Conservation (phyloP, 2,113 vertebrate genomes). For the Oryctolagus cuniculus region mOryCun1.1 NC_091445.1:3182501-3183000, state of each 20-base stretch:
- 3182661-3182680: slow-evolving; percentile 25
- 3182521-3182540: neutral
- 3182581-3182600: slow-evolving; percentile 60
- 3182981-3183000: neutral
- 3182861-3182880: slow-evolving; percentile 51
- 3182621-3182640: neutral
- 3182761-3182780: slow-evolving; percentile 57
- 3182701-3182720: slow-evolving; percentile 54
- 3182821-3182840: neutral
- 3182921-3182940: neutral
- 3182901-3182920: neutral
- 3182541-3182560: slow-evolving; percentile 35
- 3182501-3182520: neutral
- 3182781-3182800: slow-evolving; percentile 4
- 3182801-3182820: slow-evolving; percentile 52
- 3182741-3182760: slow-evolving; percentile 43
- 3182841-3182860: neutral
- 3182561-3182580: neutral
- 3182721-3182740: slow-evolving; percentile 54
- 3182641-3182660: slow-evolving; percentile 43
- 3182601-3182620: slow-evolving; percentile 1
- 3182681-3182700: slow-evolving; percentile 18
- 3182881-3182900: neutral
- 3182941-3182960: neutral
- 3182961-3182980: neutral